Evolutionary conservation across 1,140 invertebrate species (phyloP).

Genomic region (Chrysopa pallens): DNA sequence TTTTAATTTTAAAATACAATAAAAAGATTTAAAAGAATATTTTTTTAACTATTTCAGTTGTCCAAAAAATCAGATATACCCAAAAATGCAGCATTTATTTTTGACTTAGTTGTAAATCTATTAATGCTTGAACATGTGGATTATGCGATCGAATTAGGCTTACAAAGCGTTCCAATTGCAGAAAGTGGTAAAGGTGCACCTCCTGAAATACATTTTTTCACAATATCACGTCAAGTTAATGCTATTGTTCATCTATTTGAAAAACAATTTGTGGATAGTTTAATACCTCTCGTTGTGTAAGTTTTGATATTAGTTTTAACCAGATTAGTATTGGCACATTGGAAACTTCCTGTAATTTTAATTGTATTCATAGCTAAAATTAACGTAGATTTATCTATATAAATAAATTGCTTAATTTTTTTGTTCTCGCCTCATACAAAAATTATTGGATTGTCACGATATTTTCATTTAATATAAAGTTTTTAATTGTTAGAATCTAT

Average conservation of each 20-base stretch:
- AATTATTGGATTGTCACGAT: too few relatives aligned
- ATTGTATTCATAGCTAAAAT: too few relatives aligned
- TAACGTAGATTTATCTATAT: too few relatives aligned
- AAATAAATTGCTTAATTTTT: too few relatives aligned
- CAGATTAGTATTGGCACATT: too few relatives aligned
- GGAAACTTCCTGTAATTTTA: too few relatives aligned
- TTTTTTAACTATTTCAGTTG: conserved; percentile 32
- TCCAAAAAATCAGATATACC: conserved; percentile 66
- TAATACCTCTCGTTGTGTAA: conserved; percentile 77
- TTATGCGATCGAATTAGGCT: conserved; percentile 85
- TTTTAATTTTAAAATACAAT: background rate
- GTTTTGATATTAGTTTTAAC: conserved; percentile 7
- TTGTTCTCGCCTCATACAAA: too few relatives aligned
- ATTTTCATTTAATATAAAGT: too few relatives aligned
- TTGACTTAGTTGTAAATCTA: conserved; percentile 75
- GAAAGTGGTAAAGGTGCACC: conserved; percentile 60
- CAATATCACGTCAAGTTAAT: conserved; percentile 86
- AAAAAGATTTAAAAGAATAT: too few relatives aligned
- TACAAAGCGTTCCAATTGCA: conserved; percentile 79
- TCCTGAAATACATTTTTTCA: conserved; percentile 85
- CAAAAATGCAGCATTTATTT: conserved; percentile 62
- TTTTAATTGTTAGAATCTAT: too few relatives aligned
- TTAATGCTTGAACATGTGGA: conserved; percentile 87
- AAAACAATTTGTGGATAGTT: conserved; percentile 80
- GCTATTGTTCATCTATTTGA: conserved; percentile 90